These are phyloP conservation scores for Archegozetes longisetosus DNA, from an alignment of 1,140 invertebrate genomes.

Conservation along the genomic window DNA sequence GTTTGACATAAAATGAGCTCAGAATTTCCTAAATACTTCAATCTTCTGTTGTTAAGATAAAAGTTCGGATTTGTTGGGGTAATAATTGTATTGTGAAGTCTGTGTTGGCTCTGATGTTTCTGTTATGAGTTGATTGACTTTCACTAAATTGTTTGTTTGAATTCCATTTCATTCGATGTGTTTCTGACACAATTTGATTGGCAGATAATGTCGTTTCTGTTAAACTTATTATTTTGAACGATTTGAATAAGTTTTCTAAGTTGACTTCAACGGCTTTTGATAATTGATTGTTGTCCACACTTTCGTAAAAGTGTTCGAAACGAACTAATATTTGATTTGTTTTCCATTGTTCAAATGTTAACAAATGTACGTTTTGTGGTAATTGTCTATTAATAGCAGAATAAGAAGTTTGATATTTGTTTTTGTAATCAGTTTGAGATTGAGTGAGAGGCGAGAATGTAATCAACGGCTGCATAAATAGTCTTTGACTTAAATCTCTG, in stretches of 20 bases:
- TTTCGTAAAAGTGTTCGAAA: constrained; percentile 72
- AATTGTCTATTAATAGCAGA: constrained; percentile 33
- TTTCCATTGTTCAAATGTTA: constrained; percentile 71
- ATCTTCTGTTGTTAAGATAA: background rate
- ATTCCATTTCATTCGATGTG: background rate
- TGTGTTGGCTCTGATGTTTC: background rate
- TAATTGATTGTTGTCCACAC: constrained; percentile 38
- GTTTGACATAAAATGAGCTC: too few relatives aligned
- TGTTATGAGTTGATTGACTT: background rate
- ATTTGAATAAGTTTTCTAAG: constrained; percentile 38
- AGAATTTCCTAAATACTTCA: too few relatives aligned
- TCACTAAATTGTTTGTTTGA: background rate
- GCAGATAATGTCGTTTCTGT: constrained; percentile 49
- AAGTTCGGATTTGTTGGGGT: background rate
- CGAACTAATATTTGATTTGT: constrained; percentile 49
- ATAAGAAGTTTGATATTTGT: constrained; percentile 25
- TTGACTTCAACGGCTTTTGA: constrained; percentile 37
- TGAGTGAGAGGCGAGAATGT: constrained; percentile 26
- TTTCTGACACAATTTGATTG: constrained; percentile 23
- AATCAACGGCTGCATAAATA: constrained; percentile 32
- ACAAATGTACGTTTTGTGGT: constrained; percentile 59
- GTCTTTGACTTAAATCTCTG: constrained; percentile 29
- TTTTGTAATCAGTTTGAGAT: background rate
- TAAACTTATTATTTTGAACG: constrained; percentile 37
- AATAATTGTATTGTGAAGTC: background rate